These are phyloP conservation scores for Hypomecis punctinalis DNA, from an alignment of 2,888 invertebrate species.

Conservation along the genomic window DNA sequence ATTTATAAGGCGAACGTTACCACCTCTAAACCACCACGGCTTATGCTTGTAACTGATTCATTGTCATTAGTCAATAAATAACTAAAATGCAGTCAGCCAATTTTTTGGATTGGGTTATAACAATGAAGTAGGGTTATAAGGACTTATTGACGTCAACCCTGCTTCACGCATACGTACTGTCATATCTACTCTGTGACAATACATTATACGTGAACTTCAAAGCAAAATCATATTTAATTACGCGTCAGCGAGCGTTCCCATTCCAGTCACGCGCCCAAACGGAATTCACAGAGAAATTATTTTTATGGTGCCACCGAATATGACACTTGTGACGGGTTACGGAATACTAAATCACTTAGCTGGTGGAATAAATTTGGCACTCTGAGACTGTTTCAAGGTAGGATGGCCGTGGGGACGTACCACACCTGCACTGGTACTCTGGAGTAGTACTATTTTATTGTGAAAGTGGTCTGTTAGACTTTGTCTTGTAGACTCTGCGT, in stretches of 20 bases:
- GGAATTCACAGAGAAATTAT: conserved; percentile 39
- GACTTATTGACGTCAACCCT: not conserved
- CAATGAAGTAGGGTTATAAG: too few relatives aligned
- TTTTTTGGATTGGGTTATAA: too few relatives aligned
- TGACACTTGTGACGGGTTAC: conserved; percentile 31
- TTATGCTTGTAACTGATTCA: too few relatives aligned
- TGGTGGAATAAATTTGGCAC: not conserved
- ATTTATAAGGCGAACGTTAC: too few relatives aligned
- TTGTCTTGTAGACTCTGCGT: too few relatives aligned
- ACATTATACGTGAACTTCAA: conserved; percentile 10
- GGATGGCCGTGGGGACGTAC: too few relatives aligned
- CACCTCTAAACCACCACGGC: too few relatives aligned
- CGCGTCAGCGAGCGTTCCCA: conserved; percentile 13
- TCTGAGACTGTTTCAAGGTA: too few relatives aligned
- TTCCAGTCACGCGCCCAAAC: conserved; percentile 35
- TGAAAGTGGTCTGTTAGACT: too few relatives aligned
- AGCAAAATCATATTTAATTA: conserved; percentile 23
- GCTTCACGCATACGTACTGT: not conserved
- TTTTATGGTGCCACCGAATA: conserved; percentile 38
- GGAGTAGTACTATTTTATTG: too few relatives aligned
- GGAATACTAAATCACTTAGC: conserved; percentile 33
- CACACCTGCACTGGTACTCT: too few relatives aligned
- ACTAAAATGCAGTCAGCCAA: not conserved
- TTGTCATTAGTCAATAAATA: too few relatives aligned
- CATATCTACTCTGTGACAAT: not conserved